Evolutionary conservation across 2,113 vertebrate species (phyloP).

Genomic region (Trinectes maculatus): DNA sequence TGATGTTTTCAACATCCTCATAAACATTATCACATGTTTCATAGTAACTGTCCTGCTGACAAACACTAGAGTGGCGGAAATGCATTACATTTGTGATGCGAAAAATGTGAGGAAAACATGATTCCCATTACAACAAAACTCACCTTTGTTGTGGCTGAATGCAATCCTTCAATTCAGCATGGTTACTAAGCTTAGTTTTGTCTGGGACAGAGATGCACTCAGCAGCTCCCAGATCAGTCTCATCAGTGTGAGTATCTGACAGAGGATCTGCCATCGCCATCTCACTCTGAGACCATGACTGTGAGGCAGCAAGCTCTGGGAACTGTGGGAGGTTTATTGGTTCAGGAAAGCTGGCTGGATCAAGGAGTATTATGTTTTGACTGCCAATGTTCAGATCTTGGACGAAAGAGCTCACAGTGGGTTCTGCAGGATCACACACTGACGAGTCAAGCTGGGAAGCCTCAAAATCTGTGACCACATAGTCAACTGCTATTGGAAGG

Average conservation of each 20-base stretch:
- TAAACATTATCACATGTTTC: constrained; percentile 71
- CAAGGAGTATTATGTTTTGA: constrained; percentile 49
- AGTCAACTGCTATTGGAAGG: constrained; percentile 13
- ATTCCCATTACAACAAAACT: constrained; percentile 8
- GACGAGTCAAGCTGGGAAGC: constrained; percentile 25
- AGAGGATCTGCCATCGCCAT: constrained; percentile 11
- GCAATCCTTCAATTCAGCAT: constrained; percentile 19
- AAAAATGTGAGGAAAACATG: not conserved
- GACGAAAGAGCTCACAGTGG: not conserved
- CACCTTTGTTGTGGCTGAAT: constrained; percentile 55
- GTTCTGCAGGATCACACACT: constrained; percentile 22
- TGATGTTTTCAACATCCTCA: constrained; percentile 75
- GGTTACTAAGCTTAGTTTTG: constrained; percentile 12
- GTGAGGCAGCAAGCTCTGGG: constrained; percentile 26
- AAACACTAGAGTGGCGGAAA: constrained; percentile 36
- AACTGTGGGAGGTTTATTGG: constrained; percentile 54
- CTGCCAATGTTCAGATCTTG: constrained; percentile 54
- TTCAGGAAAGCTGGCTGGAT: constrained; percentile 55
- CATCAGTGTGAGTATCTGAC: constrained; percentile 30
- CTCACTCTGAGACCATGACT: constrained; percentile 43
- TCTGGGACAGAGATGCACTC: constrained; percentile 45
- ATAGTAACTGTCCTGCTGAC: constrained; percentile 46
- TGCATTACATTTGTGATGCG: not conserved
- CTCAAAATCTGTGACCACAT: not conserved
- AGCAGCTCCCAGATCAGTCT: constrained; percentile 34